phyloP scores from a whole-genome alignment of 1,140 invertebrate species.

The Drosophila malerkotliana region DNA sequence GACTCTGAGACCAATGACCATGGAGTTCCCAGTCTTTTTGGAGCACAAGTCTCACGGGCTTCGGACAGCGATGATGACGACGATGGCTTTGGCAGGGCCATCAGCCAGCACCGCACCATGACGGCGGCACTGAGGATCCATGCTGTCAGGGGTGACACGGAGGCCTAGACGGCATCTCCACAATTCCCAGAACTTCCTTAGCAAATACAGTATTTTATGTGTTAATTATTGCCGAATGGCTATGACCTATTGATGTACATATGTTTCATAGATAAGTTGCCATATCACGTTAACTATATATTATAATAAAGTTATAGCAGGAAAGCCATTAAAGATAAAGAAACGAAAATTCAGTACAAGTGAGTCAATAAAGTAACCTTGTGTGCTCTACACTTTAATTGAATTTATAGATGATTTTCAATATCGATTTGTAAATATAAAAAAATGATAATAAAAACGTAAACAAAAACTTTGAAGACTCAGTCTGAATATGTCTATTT shows the following conservation, averaged over 20 bases:
- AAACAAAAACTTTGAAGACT: background rate
- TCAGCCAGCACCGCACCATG: constrained; percentile 67
- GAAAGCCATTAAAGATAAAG: constrained; percentile 27
- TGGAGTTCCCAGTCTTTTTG: constrained; percentile 56
- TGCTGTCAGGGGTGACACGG: constrained; percentile 28
- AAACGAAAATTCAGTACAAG: background rate
- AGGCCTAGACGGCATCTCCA: constrained; percentile 43
- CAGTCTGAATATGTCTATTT: too few relatives aligned
- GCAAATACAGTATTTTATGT: constrained; percentile 72
- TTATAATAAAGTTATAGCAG: constrained; percentile 40
- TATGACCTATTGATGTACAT: constrained; percentile 30
- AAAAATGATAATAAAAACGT: constrained; percentile 9
- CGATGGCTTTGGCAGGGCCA: constrained; percentile 52
- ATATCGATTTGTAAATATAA: constrained; percentile 23
- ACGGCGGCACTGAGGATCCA: constrained; percentile 55
- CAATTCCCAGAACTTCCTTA: constrained; percentile 54
- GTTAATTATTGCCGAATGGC: constrained; percentile 45
- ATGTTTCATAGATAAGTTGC: constrained; percentile 49
- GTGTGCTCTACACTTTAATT: background rate
- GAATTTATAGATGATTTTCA: constrained; percentile 3
- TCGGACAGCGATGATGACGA: constrained; percentile 51
- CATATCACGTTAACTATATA: constrained; percentile 64
- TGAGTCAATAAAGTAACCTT: constrained; percentile 18
- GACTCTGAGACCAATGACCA: constrained; percentile 6
- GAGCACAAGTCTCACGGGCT: constrained; percentile 48